Conservation (phyloP, 1,140 invertebrate species). For the Lysiphlebus fabarum region DNA sequence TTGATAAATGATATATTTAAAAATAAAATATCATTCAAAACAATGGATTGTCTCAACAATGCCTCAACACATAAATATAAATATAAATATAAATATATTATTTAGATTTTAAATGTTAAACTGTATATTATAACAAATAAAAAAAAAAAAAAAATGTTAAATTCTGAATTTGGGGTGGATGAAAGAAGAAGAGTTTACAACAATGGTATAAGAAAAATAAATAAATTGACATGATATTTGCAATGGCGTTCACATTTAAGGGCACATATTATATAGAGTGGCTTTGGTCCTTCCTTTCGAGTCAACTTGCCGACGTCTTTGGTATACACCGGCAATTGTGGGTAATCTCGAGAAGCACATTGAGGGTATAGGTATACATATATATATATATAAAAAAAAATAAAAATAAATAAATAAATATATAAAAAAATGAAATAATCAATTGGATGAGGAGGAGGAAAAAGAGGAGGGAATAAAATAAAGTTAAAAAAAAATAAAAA, state of each 20-base stretch:
- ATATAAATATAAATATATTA: too few relatives aligned
- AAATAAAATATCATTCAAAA: too few relatives aligned
- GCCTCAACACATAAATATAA: too few relatives aligned
- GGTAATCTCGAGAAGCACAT: conserved; percentile 19
- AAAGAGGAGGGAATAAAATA: conserved; percentile 6
- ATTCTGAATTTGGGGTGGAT: too few relatives aligned
- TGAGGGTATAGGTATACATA: too few relatives aligned
- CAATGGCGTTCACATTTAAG: conserved; percentile 2
- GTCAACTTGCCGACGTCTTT: conserved; percentile 14
- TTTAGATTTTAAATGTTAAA: too few relatives aligned
- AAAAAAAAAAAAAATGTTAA: too few relatives aligned
- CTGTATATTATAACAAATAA: too few relatives aligned
- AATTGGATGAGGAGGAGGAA: conserved; percentile 10
- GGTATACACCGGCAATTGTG: conserved; percentile 17
- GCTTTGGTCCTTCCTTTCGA: not conserved
- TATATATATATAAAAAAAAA: conserved; percentile 25
- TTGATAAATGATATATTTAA: too few relatives aligned
- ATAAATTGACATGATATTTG: not conserved
- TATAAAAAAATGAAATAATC: conserved; percentile 12
- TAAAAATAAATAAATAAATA: not conserved
- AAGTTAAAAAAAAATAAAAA: conserved; percentile 6
- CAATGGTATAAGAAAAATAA: not conserved
- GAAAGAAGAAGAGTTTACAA: too few relatives aligned
- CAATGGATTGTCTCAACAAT: too few relatives aligned
- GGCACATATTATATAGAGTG: not conserved